Evolutionary conservation across 37 sponge, comb jelly and placozoan species (phyloP), one percentile per base, ranked within the genome.

Genomic region (Halisarca cf. caerulea): DNA sequence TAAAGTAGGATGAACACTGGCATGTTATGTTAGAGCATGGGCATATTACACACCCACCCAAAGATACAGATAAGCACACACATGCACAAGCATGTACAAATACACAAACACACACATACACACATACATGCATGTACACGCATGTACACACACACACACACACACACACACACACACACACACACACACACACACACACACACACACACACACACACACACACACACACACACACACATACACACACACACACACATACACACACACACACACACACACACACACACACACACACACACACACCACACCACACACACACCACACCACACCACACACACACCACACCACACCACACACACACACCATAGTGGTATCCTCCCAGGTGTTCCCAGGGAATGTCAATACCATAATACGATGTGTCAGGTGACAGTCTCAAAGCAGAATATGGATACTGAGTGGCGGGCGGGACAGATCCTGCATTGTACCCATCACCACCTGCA

Each of bases 321-420:
- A 54, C 57, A 54, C 57, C 6, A 61, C 15, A 23, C 64, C 69
- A 68, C 69, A 68, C 69, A 27, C 69, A 68, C 69, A 68, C 69
- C n/a, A n/a, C n/a, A n/a, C 14, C 66, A 64, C 18, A 18, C 23
- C 27, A n/a, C 23, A 25, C 28, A 64, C 37, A 69, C 33, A 41
- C 9, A 86, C 85, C 71, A 58, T 89, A 84, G 40, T 84, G 61
- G 24, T 89, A 89, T 28, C 89, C 89, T 36, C 89, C 89, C 73
- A 84, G 84, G 41, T 89, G 89, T 14, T 77, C 17, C 80, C 80
- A 84, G 47, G 18, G 39, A 0, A 84, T 0, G 0, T 28, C 73
- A 23, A 79, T 24, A 30, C 37, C 43, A 41, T 79, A 75, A 11
- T 23, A 71, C 1, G 80, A 57, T 27, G 89, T 89, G 81, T 89